A percentile compares a stretch with the other conserved stretches of the same genome.
Conservation (phyloP, 64 coral and sea anemone genomes). For the Orbicella faveolata region DNA sequence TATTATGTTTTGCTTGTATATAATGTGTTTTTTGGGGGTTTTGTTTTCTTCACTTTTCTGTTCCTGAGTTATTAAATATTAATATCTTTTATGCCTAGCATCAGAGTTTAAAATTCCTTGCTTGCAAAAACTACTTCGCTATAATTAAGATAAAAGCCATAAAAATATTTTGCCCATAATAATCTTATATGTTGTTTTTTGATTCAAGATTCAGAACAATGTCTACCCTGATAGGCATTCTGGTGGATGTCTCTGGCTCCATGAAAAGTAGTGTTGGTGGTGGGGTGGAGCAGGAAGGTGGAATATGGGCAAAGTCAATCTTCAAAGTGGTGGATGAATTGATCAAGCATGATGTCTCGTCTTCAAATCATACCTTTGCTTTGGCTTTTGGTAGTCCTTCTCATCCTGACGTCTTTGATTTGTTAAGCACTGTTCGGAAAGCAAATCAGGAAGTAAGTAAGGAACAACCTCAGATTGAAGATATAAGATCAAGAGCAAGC, state of each 20-base stretch:
- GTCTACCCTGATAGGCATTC: conserved; percentile 17
- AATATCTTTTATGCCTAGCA: no score
- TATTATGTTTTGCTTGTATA: no score
- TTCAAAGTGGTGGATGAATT: conserved; percentile 30
- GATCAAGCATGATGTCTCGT: conserved; percentile 35
- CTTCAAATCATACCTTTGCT: conserved; percentile 29
- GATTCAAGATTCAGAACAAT: not conserved
- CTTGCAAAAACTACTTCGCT: no score
- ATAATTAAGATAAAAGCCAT: no score
- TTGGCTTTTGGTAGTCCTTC: not conserved
- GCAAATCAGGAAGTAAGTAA: not conserved
- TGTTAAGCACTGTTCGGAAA: not conserved
- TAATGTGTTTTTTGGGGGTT: no score
- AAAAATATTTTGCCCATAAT: no score
- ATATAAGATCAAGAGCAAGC: not conserved
- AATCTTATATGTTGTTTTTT: no score
- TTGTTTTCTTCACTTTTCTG: no score
- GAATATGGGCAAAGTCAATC: conserved; percentile 11
- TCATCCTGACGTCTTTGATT: conserved; percentile 6
- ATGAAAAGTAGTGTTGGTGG: conserved; percentile 16
- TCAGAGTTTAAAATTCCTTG: no score
- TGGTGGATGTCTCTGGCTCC: conserved; percentile 47
- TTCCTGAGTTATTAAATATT: no score
- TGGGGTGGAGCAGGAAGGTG: not conserved
- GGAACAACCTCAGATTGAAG: not conserved